phyloP scores from a whole-genome alignment of 2,888 invertebrate genomes.

The Microctonus aethiopoides region DNA sequence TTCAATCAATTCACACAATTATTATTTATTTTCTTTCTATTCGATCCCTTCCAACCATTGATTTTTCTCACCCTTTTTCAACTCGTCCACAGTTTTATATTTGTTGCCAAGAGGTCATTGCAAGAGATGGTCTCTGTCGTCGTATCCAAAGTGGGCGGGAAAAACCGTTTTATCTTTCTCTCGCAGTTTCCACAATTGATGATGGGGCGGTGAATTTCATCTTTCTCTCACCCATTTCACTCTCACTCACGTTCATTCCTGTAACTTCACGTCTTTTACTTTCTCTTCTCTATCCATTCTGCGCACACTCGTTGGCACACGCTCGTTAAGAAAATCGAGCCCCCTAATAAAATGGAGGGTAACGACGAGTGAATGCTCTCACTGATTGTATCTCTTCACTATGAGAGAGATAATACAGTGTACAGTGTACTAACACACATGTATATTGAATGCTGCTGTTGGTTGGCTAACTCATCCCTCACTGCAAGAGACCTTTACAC shows the following conservation, averaged over 20 bases:
- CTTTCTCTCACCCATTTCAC: not conserved
- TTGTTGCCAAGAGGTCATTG: not conserved
- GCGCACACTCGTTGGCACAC: conserved; percentile 34
- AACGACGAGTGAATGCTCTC: conserved; percentile 39
- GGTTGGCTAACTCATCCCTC: not conserved
- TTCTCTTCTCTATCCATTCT: conserved; percentile 32
- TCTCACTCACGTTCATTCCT: conserved; percentile 26
- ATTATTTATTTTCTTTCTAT: no score
- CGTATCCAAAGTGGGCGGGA: not conserved
- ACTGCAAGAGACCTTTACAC: not conserved
- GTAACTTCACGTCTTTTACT: conserved; percentile 26
- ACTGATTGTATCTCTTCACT: conserved; percentile 37
- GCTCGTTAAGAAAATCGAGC: conserved; percentile 38
- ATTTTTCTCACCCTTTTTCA: not conserved
- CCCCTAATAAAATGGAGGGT: conserved; percentile 44
- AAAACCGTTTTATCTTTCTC: conserved; percentile 12
- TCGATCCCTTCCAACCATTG: not conserved
- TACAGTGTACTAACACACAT: not conserved
- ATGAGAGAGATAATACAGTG: conserved; percentile 22
- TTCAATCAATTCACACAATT: no score
- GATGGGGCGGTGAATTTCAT: not conserved
- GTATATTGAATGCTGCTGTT: not conserved
- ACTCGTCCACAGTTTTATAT: no score
- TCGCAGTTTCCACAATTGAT: not conserved
- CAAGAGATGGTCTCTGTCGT: not conserved